Evolutionary conservation across 2,888 invertebrate genomes (phyloP).

Genomic region (Heliconius aoede): DNA sequence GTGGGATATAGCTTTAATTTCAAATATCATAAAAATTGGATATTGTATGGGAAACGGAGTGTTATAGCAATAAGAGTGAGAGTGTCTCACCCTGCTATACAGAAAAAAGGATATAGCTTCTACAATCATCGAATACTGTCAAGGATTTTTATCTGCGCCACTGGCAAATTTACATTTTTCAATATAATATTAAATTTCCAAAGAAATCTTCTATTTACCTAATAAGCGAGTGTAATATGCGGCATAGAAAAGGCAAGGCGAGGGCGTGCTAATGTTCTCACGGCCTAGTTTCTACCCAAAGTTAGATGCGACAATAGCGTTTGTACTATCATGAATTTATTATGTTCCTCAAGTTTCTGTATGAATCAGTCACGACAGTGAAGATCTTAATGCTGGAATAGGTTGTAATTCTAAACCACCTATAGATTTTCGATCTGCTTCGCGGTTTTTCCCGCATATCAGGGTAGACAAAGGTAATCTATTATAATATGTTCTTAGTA

Average conservation of each 20-base stretch:
- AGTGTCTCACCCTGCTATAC: too few species aligned
- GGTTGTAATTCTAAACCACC: background rate
- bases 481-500: too few species aligned
- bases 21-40: too few species aligned
- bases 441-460: background rate
- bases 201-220: background rate
- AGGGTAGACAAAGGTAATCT: background rate
- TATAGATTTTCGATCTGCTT: background rate
- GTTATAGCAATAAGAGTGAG: too few species aligned
- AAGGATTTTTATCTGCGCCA: background rate
- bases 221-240: slow-evolving; percentile 14
- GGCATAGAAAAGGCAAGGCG: slow-evolving; percentile 6
- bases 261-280: slow-evolving; percentile 30
- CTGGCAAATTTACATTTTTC: background rate
- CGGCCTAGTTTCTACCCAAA: slow-evolving; percentile 26
- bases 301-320: slow-evolving; percentile 4
- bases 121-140: too few species aligned
- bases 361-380: background rate
- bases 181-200: background rate
- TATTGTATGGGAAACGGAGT: too few species aligned
- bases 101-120: too few species aligned
- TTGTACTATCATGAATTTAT: slow-evolving; percentile 6
- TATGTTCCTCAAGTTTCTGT: background rate
- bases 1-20: too few species aligned
- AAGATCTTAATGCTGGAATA: background rate